phyloP scores from a whole-genome alignment of 2,888 invertebrate genomes.

The Gastrophysa polygoni region DNA sequence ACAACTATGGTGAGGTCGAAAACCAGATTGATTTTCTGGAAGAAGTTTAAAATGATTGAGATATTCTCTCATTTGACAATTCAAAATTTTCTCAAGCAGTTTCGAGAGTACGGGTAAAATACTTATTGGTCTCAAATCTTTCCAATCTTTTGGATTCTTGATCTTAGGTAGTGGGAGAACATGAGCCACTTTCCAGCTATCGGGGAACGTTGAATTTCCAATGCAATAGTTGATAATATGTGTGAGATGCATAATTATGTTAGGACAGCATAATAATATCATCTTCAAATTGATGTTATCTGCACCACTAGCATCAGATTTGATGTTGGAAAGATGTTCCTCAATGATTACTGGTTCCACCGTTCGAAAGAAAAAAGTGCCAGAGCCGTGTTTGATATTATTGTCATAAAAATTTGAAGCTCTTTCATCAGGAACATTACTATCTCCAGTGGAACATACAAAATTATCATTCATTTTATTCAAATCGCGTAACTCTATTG shows the following conservation, averaged over 20 bases:
- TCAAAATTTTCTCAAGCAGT: too few relatives aligned
- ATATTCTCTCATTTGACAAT: too few relatives aligned
- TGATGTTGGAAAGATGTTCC: neutral
- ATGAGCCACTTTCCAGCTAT: neutral
- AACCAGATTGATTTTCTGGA: too few relatives aligned
- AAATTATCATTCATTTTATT: neutral
- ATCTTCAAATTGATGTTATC: constrained; percentile 4
- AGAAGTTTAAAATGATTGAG: too few relatives aligned
- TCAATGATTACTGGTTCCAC: neutral
- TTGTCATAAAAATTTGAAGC: neutral
- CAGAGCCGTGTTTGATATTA: neutral
- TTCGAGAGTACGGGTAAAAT: too few relatives aligned
- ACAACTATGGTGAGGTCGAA: too few relatives aligned
- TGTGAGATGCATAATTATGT: neutral
- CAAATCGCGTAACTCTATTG: neutral
- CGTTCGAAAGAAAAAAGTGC: neutral
- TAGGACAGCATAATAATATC: neutral
- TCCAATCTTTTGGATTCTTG: too few relatives aligned
- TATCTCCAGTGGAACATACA: neutral
- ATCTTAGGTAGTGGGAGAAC: constrained; percentile 5
- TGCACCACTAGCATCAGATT: neutral
- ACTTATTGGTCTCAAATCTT: too few relatives aligned
- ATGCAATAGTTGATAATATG: constrained; percentile 5
- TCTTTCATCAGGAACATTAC: neutral
- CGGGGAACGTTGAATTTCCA: neutral